A percentile compares a stretch with the other conserved stretches of the same genome.
phyloP scores from a whole-genome alignment of 2,113 vertebrate species.

The Capricornis sumatraensis region DNA sequence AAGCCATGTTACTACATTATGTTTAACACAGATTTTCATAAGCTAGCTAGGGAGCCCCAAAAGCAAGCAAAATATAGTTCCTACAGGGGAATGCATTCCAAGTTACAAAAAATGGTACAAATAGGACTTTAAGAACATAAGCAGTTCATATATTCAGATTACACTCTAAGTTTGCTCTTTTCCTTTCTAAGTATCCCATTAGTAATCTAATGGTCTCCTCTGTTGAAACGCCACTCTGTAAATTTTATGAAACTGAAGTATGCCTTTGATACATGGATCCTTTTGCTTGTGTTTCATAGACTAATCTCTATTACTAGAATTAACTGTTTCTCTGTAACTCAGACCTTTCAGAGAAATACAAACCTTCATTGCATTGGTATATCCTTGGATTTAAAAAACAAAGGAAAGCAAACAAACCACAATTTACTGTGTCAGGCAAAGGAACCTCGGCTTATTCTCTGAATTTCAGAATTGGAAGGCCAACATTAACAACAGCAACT shows the following conservation, averaged over 20 bases:
- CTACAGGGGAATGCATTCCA: not conserved
- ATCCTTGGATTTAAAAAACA: not conserved
- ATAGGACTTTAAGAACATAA: conserved; percentile 33
- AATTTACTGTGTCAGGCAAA: not conserved
- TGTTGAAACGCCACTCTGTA: not conserved
- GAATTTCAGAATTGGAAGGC: not conserved
- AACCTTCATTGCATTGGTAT: not conserved
- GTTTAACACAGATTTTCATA: not conserved
- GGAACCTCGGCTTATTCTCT: not conserved
- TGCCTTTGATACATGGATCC: not conserved
- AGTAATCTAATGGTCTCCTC: not conserved
- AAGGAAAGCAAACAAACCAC: not conserved
- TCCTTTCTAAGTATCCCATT: not conserved
- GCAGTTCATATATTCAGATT: not conserved
- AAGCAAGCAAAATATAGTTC: conserved; percentile 19
- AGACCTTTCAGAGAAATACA: not conserved
- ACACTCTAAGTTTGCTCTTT: not conserved
- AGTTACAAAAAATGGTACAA: not conserved
- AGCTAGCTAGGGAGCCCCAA: not conserved
- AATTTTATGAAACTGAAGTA: not conserved
- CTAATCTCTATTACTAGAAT: not conserved
- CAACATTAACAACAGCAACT: not conserved
- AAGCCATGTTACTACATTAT: not conserved
- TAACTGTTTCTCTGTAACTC: not conserved
- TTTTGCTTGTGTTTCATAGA: not conserved